These are phyloP conservation scores for Paramuricea clavata DNA, from an alignment of 92 coral and sea anemone species.

Conservation along the genomic window DNA sequence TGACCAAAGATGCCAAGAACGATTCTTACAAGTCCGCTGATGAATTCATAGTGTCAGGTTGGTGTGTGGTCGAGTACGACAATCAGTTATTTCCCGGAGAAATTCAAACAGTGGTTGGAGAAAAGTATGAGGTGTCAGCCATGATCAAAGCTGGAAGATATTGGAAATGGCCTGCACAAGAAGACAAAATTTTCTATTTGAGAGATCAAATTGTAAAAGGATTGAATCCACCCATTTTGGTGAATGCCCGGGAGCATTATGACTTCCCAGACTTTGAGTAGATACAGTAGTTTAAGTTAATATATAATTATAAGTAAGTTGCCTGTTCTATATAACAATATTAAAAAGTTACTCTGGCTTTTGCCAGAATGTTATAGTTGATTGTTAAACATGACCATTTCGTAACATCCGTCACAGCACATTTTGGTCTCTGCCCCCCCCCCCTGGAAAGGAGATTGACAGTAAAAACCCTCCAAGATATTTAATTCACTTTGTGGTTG, in stretches of 20 bases:
- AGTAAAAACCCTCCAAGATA: too few species aligned
- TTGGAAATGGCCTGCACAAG: slow-evolving; percentile 56
- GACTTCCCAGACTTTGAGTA: slow-evolving; percentile 56
- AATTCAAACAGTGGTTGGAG: slow-evolving; percentile 45
- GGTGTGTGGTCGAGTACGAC: slow-evolving; percentile 41
- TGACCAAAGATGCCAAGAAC: slow-evolving; percentile 39
- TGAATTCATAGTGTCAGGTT: slow-evolving; percentile 56
- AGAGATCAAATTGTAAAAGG: slow-evolving; percentile 43
- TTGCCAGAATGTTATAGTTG: too few species aligned
- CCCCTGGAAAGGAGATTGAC: too few species aligned
- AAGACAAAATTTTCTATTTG: slow-evolving; percentile 60
- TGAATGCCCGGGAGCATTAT: slow-evolving; percentile 55
- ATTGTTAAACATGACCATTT: too few species aligned
- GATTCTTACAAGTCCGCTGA: slow-evolving; percentile 35
- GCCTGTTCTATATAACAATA: too few species aligned
- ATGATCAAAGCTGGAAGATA: slow-evolving; percentile 58
- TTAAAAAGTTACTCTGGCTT: too few species aligned
- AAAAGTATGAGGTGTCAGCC: slow-evolving; percentile 45
- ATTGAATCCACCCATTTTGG: slow-evolving; percentile 53
- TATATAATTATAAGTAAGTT: too few species aligned
- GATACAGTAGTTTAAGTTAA: too few species aligned
- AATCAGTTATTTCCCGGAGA: slow-evolving; percentile 49
- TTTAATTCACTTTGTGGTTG: slow-evolving; percentile 17
- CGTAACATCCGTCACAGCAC: slow-evolving; percentile 46
- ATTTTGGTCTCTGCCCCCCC: slow-evolving; percentile 7